Percentiles rank a stretch among this genome's conserved stretches.
Evolutionary conservation across 1,140 invertebrate genomes (phyloP).

Genomic region (Oncopodura yosiiana): DNA sequence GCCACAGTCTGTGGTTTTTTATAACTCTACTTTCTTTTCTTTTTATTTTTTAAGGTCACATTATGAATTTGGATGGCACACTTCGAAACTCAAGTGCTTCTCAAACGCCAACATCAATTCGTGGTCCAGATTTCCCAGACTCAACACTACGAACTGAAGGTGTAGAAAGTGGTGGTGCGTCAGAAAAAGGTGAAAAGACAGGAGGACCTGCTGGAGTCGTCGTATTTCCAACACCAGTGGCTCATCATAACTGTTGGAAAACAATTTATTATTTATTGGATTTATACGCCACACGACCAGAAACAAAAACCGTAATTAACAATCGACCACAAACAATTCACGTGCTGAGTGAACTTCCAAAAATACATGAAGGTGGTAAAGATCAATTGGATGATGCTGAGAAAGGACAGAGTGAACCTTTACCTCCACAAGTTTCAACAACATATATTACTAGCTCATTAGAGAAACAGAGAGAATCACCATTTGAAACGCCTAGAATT

Average conservation of each 20-base stretch:
- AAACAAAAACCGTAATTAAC: slow-evolving; percentile 76
- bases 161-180: neutral
- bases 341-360: neutral
- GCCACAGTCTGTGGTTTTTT: neutral
- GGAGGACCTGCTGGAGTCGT: neutral
- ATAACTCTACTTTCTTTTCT: neutral
- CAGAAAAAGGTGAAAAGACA: too few species aligned
- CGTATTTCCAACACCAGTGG: slow-evolving; percentile 5
- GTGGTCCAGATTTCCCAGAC: slow-evolving; percentile 23
- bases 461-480: slow-evolving; percentile 27
- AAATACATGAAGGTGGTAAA: slow-evolving; percentile 13
- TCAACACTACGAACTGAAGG: neutral
- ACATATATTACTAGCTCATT: slow-evolving; percentile 25
- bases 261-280: slow-evolving; percentile 87
- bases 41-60: slow-evolving; percentile 6
- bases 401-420: slow-evolving; percentile 12
- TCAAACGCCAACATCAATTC: slow-evolving; percentile 31
- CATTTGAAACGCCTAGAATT: slow-evolving; percentile 36
- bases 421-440: neutral
- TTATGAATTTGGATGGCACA: slow-evolving; percentile 13
- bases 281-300: slow-evolving; percentile 85
- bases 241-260: slow-evolving; percentile 79
- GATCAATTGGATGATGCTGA: slow-evolving; percentile 29
- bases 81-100: slow-evolving; percentile 28
- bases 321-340: slow-evolving; percentile 24